Evolutionary conservation across 2,888 invertebrate genomes (phyloP).

Genomic region (Drosophila formosana): DNA sequence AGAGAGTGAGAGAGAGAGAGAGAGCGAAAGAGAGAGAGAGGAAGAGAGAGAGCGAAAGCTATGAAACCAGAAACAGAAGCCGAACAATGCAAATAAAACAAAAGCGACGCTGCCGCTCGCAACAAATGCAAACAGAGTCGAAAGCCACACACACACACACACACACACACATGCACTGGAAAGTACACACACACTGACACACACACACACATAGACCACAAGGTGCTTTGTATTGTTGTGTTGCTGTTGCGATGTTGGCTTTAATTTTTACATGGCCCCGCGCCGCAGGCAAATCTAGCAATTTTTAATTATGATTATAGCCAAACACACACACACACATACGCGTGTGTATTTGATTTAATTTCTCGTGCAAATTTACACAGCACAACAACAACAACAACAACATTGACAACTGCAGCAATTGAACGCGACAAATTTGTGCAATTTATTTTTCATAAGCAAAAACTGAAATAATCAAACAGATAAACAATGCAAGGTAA

Average conservation of each 20-base stretch:
- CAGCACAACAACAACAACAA: neutral
- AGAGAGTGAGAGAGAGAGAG: neutral
- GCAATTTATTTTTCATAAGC: slow-evolving; percentile 51
- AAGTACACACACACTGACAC: slow-evolving; percentile 10
- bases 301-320: slow-evolving; percentile 73
- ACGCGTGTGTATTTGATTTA: slow-evolving; percentile 39
- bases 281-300: slow-evolving; percentile 41
- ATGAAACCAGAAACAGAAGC: slow-evolving; percentile 37
- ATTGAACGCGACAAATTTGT: slow-evolving; percentile 43
- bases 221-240: slow-evolving; percentile 51
- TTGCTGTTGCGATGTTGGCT: slow-evolving; percentile 45
- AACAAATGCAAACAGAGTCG: slow-evolving; percentile 64
- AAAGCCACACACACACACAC: slow-evolving; percentile 40
- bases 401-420: slow-evolving; percentile 5
- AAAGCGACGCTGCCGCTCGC: slow-evolving; percentile 54
- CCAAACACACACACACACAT: slow-evolving; percentile 32
- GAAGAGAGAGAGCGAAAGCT: neutral
- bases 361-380: slow-evolving; percentile 49
- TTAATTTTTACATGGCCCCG: slow-evolving; percentile 51
- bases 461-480: slow-evolving; percentile 42
- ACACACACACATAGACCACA: slow-evolving; percentile 19
- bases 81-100: slow-evolving; percentile 78
- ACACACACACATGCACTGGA: slow-evolving; percentile 21
- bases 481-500: slow-evolving; percentile 24
- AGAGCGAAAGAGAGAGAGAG: neutral